Percentiles rank a stretch among this genome's conserved stretches.
Evolutionary conservation across 2,113 vertebrate genomes (phyloP).

Genomic region (Sardina pilchardus): DNA sequence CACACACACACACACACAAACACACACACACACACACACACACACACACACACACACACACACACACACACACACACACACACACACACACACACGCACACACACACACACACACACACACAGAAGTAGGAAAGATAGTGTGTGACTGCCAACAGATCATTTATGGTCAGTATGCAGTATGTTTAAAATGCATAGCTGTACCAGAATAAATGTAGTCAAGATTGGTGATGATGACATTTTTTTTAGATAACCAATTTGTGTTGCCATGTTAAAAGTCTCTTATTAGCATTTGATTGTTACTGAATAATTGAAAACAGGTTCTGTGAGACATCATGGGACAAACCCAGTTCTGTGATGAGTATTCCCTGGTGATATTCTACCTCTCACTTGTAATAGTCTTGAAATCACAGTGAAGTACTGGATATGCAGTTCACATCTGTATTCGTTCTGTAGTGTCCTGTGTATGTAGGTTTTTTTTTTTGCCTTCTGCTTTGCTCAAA

Average conservation of each 20-base stretch:
- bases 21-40: background rate
- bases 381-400: background rate
- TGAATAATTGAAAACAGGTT: background rate
- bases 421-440: background rate
- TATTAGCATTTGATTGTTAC: background rate
- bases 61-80: background rate
- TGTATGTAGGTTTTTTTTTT: too few relatives aligned
- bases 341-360: background rate
- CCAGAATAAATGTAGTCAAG: background rate
- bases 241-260: background rate
- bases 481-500: background rate
- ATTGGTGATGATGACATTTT: background rate
- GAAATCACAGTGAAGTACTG: background rate
- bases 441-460: too few relatives aligned
- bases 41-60: background rate
- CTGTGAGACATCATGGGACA: background rate
- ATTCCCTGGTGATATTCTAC: background rate
- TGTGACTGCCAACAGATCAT: too few relatives aligned
- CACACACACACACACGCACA: background rate
- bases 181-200: too few relatives aligned
- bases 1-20: constrained; percentile 6
- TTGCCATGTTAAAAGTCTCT: background rate
- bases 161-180: too few relatives aligned
- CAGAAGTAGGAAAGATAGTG: background rate
- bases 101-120: constrained; percentile 4